Base-by-base conservation (phyloP, 2,113 vertebrate genomes). In the Tyrannus savana region DNA sequence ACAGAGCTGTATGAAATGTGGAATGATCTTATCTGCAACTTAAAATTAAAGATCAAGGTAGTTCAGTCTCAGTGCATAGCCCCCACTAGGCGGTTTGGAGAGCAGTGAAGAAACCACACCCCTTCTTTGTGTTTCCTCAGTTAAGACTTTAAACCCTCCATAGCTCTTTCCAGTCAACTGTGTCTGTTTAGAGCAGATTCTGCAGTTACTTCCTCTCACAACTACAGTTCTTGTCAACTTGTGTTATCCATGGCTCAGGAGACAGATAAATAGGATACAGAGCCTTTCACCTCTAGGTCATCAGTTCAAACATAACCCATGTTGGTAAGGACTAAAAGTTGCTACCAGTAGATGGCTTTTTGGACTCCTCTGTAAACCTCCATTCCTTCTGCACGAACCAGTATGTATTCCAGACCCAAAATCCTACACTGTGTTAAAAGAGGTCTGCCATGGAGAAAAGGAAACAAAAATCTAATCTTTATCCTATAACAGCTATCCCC, bases 241-340 rank as follows among this genome's bases (percentile, higher is more conserved):
- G 31, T 68, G 89, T 97, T 96, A 97, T 87, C 66, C 80, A 96
- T 82, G 93, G 93, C 96, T 96, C 95, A 95, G 83, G 19, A 87
- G 27, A 96, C 73, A 78, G 76, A 94, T 82, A 94, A 94, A 96
- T 55, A 94, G 88, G 69, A 89, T 90, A 86, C 41, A 87, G 83
- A 96, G 80, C 83, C 96, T 95, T 96, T 96, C 90, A 94, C 92
- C 96, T 84, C 83, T 84, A 78, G 88, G 93, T 93, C 93, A 92
- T 90, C 86, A 84, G 90, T 94, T 89, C 93, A 96, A 92, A 94
- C 0, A 0, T 47, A 88, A 72, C 17, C 44, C 72, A 24, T 64
- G 19, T 47, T 84, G 8, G 2, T 64, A 90, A 74, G 47, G 49
- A 68, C 44, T 76, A 92, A 76, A 96, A 94, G 76, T 47, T 79